Evolutionary conservation across 2,113 vertebrate genomes (phyloP).

Genomic region (Atractosteus spatula): DNA sequence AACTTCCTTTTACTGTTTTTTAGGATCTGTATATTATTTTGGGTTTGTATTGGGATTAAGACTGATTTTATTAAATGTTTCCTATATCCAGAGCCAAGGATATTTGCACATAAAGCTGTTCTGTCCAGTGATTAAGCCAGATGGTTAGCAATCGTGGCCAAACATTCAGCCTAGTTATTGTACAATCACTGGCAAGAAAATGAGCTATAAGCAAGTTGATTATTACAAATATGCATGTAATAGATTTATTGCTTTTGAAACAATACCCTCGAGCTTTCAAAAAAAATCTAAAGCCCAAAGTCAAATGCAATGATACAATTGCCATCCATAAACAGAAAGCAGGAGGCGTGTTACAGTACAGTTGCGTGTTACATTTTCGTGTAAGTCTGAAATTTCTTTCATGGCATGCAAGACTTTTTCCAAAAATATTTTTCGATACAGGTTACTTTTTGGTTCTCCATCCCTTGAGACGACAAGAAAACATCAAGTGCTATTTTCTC

Average conservation of each 20-base stretch:
- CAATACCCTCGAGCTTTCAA: constrained; percentile 39
- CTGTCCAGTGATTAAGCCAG: constrained; percentile 63
- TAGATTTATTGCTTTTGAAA: constrained; percentile 60
- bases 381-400: no score
- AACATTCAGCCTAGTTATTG: constrained; percentile 64
- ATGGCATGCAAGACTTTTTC: no score
- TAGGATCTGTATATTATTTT: no score
- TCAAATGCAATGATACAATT: constrained; percentile 32
- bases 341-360: no score
- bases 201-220: constrained; percentile 57
- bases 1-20: not conserved
- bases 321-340: no score
- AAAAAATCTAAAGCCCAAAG: constrained; percentile 22
- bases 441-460: no score
- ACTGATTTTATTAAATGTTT: constrained; percentile 46
- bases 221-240: constrained; percentile 67
- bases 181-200: constrained; percentile 61
- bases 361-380: no score
- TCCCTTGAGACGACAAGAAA: no score
- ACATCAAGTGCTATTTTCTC: no score
- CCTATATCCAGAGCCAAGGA: constrained; percentile 56
- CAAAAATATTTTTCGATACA: no score
- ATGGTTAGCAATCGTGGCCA: constrained; percentile 68
- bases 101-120: constrained; percentile 67
- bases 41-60: no score